Percentiles rank a stretch among this genome's conserved stretches.
Conservation (phyloP, 2,797 vertebrate species). For the Poecile montanus region DNA sequence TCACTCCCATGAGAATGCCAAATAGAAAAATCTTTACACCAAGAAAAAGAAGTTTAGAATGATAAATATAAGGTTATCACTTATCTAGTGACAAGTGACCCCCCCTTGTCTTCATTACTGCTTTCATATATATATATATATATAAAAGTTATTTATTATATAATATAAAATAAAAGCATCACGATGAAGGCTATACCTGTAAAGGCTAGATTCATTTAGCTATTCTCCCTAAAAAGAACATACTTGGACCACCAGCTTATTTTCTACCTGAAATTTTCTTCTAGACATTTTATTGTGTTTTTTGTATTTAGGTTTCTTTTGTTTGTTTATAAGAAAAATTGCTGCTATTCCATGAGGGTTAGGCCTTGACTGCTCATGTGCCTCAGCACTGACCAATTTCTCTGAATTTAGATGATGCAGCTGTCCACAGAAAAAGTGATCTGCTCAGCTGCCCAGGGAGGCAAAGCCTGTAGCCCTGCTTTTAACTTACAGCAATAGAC, state of each 20-base stretch:
- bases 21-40: not conserved
- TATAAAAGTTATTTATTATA: not conserved
- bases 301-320: not conserved
- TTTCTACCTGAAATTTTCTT: not conserved
- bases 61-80: not conserved
- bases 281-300: not conserved
- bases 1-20: not conserved
- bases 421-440: not conserved
- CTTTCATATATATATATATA: not conserved
- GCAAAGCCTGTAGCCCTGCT: not conserved
- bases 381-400: not conserved
- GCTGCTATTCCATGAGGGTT: not conserved
- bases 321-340: not conserved
- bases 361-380: fast-evolving
- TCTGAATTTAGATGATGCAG: not conserved
- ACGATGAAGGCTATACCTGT: not conserved
- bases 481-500: not conserved
- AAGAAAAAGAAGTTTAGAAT: not conserved
- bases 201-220: not conserved
- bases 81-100: not conserved
- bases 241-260: not conserved
- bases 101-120: not conserved
- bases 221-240: not conserved
- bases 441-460: not conserved
- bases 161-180: not conserved